Evolutionary conservation across 2,888 invertebrate genomes (phyloP).

Genomic region (Molorchus minor): DNA sequence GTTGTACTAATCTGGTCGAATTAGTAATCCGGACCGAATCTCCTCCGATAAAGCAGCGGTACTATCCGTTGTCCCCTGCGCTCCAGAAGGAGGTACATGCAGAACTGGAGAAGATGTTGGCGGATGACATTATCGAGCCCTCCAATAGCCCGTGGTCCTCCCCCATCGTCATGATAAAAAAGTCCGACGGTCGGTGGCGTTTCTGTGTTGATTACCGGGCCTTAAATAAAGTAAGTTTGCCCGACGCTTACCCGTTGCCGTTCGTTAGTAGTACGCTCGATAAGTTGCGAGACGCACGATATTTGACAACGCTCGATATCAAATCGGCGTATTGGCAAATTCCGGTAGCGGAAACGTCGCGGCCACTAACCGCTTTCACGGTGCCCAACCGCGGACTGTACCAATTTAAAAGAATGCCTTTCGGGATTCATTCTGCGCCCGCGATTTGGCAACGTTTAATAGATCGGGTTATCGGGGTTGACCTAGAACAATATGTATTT

Average conservation of each 20-base stretch:
- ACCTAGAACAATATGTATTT: background rate
- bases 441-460: background rate
- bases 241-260: constrained; percentile 37
- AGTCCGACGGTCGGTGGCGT: constrained; percentile 45
- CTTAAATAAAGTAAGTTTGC: constrained; percentile 37
- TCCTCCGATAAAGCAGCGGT: constrained; percentile 28
- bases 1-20: constrained; percentile 21
- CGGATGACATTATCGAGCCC: constrained; percentile 41
- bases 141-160: constrained; percentile 49
- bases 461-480: background rate
- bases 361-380: constrained; percentile 16
- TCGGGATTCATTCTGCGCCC: constrained; percentile 38
- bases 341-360: constrained; percentile 37
- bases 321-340: constrained; percentile 49
- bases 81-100: constrained; percentile 16
- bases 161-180: constrained; percentile 45
- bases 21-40: constrained; percentile 19
- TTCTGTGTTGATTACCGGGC: constrained; percentile 43
- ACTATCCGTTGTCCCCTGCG: constrained; percentile 25
- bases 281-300: constrained; percentile 37
- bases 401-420: constrained; percentile 50
- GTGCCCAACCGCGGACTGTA: constrained; percentile 46
- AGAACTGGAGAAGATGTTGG: constrained; percentile 41
- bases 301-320: constrained; percentile 49
- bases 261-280: constrained; percentile 29